A percentile compares a stretch with the other conserved stretches of the same genome.
Evolutionary conservation across 1,140 invertebrate species (phyloP).

Genomic region (Popillia japonica): DNA sequence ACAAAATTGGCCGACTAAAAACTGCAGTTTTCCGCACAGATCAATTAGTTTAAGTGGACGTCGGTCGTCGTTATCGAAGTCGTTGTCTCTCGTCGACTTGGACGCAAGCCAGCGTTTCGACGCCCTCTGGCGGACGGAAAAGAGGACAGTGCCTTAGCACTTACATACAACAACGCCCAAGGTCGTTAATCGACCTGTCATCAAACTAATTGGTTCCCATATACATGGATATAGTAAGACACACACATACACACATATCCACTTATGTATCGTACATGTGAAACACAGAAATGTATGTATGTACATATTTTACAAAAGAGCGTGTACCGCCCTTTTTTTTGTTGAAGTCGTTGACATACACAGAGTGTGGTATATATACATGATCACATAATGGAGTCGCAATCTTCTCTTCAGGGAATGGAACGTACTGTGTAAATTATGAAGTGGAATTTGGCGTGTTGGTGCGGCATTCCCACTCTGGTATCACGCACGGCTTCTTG

Average conservation of each 20-base stretch:
- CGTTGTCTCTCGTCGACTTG: background rate
- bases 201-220: slow-evolving; percentile 21
- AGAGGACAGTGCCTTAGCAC: background rate
- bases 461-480: background rate
- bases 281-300: too few species aligned
- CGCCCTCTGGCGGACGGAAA: background rate
- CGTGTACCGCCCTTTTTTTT: too few species aligned
- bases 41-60: slow-evolving; percentile 16
- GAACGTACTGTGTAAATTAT: background rate
- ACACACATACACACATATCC: background rate
- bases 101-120: slow-evolving; percentile 6
- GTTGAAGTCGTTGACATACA: too few species aligned
- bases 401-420: background rate
- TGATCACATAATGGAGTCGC: background rate
- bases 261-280: background rate
- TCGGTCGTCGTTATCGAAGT: background rate
- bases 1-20: background rate
- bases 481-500: background rate
- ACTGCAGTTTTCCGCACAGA: slow-evolving; percentile 21
- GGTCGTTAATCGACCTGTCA: slow-evolving; percentile 34
- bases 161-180: background rate
- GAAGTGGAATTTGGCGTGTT: background rate
- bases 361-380: too few species aligned
- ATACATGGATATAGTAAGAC: background rate
- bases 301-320: too few species aligned